These are phyloP conservation scores for Bombyx mandarina DNA, from an alignment of 1,140 invertebrate genomes.

Conservation along the genomic window DNA sequence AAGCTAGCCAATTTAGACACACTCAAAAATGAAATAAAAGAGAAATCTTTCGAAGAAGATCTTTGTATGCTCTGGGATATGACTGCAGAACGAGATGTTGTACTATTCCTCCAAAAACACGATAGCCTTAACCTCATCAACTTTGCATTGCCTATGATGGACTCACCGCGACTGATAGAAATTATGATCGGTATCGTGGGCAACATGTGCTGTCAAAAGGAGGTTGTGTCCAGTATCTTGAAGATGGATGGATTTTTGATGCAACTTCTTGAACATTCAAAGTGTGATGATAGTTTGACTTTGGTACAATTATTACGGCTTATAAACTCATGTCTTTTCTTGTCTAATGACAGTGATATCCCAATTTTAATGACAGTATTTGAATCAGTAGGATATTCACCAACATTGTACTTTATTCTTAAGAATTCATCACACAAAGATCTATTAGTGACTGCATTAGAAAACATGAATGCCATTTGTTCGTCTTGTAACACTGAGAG, in stretches of 20 bases:
- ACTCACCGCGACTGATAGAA: constrained; percentile 73
- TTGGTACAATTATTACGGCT: constrained; percentile 78
- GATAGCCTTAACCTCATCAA: constrained; percentile 74
- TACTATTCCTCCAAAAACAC: constrained; percentile 76
- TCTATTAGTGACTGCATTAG: constrained; percentile 69
- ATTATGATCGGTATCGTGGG: constrained; percentile 81
- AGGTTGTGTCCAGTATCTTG: constrained; percentile 58
- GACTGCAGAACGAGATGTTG: constrained; percentile 80
- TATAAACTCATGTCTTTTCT: constrained; percentile 72
- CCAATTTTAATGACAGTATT: constrained; percentile 68
- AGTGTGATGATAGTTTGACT: constrained; percentile 74
- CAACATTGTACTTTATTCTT: constrained; percentile 75
- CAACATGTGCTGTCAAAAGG: constrained; percentile 77
- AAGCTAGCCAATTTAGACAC: constrained; percentile 67
- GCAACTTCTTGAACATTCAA: constrained; percentile 71
- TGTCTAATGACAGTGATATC: constrained; percentile 54
- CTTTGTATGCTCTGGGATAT: constrained; percentile 85
- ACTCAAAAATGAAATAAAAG: constrained; percentile 62
- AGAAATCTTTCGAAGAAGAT: constrained; percentile 75
- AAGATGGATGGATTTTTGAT: constrained; percentile 55
- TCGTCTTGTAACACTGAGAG: constrained; percentile 48
- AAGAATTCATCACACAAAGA: constrained; percentile 78
- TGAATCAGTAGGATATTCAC: constrained; percentile 65
- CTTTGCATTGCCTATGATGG: constrained; percentile 67
- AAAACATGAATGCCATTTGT: constrained; percentile 72